Evolutionary conservation across 2,888 invertebrate genomes (phyloP), one percentile per base, ranked within the genome.

Genomic region (Cyrtodaria siliqua): DNA sequence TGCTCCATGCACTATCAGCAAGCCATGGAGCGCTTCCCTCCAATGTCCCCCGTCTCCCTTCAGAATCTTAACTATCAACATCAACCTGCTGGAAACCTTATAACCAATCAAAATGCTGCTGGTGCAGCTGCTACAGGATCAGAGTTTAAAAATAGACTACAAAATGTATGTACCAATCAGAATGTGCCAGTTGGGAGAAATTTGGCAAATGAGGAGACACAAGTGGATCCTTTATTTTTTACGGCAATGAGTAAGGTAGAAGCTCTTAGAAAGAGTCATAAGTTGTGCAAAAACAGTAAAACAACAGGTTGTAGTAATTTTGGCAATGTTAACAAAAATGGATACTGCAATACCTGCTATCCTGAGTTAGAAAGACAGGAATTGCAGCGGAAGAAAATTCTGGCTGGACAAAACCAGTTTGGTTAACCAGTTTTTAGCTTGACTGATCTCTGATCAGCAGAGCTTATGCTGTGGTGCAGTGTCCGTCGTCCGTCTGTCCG

Each of bases 331-430:
- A 52, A 57, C 24, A 85, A 83, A 1, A 64, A 77, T 50, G 89
- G 88, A 0, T 87, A 80, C 55, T 89, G 89, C 75, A 89, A 88
- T 66, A 76, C 82, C 26, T 89, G 89, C 63, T 87, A 70, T 26
- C 62, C 73, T 42, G 52, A 62, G 1, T 1, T 52, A 42, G 18
- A 40, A 29, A 24, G 59, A 20, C 42, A 3, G 16, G 27, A 29
- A 33, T 8, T 33, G 12, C 33, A 33, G 33, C 4, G 33, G 12
- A 33, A 12, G 33, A 16, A 44, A 3, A 1, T 16, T 6, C 26
- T 62, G 33, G 29, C 24, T 14, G 50, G 50, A 1, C 3, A 9
- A 27, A 62, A 50, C 24, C 62, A 62, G 52, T 6, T 62, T 52
- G 62, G 49, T 27, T 62, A 12, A n/a, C n/a, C n/a, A n/a, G n/a